Evolutionary conservation across 2,113 vertebrate genomes (phyloP).

Genomic region (Hymenochirus boettgeri): DNA sequence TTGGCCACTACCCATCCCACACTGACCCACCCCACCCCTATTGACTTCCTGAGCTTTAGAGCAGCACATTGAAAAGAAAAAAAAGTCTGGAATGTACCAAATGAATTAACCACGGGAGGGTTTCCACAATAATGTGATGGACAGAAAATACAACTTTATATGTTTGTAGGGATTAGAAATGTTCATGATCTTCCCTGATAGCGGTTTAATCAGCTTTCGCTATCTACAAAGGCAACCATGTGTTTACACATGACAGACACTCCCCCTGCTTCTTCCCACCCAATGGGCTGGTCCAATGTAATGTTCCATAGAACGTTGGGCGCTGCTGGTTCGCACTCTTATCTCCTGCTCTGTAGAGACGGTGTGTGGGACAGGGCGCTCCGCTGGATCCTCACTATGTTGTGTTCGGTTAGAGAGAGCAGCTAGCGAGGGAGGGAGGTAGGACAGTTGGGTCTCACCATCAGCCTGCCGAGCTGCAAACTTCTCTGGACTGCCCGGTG

Average conservation of each 20-base stretch:
- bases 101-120: background rate
- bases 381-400: conserved; percentile 3
- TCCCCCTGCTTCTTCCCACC: background rate
- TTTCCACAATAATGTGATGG: too few relatives aligned
- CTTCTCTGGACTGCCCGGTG: background rate
- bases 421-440: background rate
- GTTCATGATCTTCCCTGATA: too few relatives aligned
- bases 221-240: too few relatives aligned
- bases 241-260: too few relatives aligned
- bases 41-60: background rate
- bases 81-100: conserved; percentile 18
- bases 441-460: background rate
- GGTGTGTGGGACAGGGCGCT: conserved; percentile 7
- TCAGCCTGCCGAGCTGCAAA: background rate
- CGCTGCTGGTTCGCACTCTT: conserved; percentile 12
- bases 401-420: conserved; percentile 10
- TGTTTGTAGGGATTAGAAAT: too few relatives aligned
- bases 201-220: too few relatives aligned
- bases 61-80: background rate
- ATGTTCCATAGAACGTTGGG: conserved; percentile 6
- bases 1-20: background rate
- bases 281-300: conserved; percentile 12
- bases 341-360: conserved; percentile 23
- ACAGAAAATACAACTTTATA: too few relatives aligned
- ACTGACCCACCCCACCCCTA: conserved; percentile 6